Evolutionary conservation across 2,797 vertebrate genomes (phyloP), one percentile per base, ranked within the genome.

Genomic region (Chelonia mydas): DNA sequence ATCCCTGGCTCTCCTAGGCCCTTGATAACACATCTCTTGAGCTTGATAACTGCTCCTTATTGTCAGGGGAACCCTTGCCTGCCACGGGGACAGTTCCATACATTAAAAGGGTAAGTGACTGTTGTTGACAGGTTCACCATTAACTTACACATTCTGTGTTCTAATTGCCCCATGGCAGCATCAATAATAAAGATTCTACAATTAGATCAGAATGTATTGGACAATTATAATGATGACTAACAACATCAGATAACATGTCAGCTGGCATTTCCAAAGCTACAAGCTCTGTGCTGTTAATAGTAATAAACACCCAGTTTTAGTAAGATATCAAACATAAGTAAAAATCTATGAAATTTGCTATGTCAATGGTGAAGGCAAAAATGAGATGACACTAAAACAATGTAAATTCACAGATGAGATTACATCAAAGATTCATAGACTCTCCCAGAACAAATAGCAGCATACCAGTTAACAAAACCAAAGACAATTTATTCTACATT

Each of bases 171-270:
- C 90, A 77, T 91, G 81, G 82, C n/a, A 91, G 27, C 82, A 51
- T 90, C 89, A 96, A 57, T 82, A 59, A 59, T 31, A 57, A 89
- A 55, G 80, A 96, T 57, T 84, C 93, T 41, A 54, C 80, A 80
- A 84, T 90, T 88, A 90, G 41, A 93, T 95, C 94, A 90, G 50
- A 33, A 33, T 87, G 82, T 92, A 96, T 93, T 53, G 85, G 31
- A 88, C 54, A 91, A 88, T 92, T 95, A 83, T 33, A 51, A 90
- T 95, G 93, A 94, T 83, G 88, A 85, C 31, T 93, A 93, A 27
- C 77, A 27, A 85, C 41, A 79, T 72, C 80, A 94, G 50, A 83
- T 92, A 45, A 84, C 5, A 83, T 84, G 90, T 54, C 68, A 94
- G 45, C 31, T 86, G 79, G 21, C 72, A 88, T 31, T 83, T 90